A percentile compares a stretch with the other conserved stretches of the same genome.
These are phyloP conservation scores for Maniola hyperantus DNA, from an alignment of 2,888 invertebrate genomes.

Conservation along the genomic window DNA sequence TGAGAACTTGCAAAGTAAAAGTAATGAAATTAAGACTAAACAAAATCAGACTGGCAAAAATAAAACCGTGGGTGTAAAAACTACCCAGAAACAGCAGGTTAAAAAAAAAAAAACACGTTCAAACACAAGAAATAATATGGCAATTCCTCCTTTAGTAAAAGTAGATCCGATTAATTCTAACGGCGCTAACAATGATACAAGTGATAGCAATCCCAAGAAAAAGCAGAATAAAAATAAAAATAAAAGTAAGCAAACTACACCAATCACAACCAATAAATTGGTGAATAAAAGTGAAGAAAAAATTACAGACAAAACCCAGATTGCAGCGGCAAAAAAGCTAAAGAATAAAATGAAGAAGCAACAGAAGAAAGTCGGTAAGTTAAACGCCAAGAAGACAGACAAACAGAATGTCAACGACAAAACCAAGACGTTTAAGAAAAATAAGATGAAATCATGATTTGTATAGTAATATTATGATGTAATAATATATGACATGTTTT, in stretches of 20 bases:
- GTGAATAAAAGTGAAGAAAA: slow-evolving; percentile 39
- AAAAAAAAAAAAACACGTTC: slow-evolving; percentile 7
- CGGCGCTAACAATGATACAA: slow-evolving; percentile 6
- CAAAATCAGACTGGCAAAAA: slow-evolving; percentile 13
- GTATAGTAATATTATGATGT: not conserved
- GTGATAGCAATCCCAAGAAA: slow-evolving; percentile 41
- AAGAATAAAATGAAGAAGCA: slow-evolving; percentile 66
- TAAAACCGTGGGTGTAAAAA: slow-evolving; percentile 8
- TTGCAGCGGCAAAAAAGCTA: slow-evolving; percentile 60
- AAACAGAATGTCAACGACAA: slow-evolving; percentile 47
- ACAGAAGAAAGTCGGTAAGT: slow-evolving; percentile 65
- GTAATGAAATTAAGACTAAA: slow-evolving; percentile 9
- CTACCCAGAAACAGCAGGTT: not conserved
- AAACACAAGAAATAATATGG: not conserved
- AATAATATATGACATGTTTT: not conserved
- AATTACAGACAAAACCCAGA: slow-evolving; percentile 57
- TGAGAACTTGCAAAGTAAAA: slow-evolving; percentile 18
- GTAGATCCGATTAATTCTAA: not conserved
- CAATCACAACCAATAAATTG: slow-evolving; percentile 27
- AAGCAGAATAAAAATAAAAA: slow-evolving; percentile 49
- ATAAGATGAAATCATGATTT: slow-evolving; percentile 28
- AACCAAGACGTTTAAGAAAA: slow-evolving; percentile 30
- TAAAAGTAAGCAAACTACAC: slow-evolving; percentile 32
- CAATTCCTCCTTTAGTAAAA: not conserved
- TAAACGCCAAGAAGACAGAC: slow-evolving; percentile 53